Evolutionary conservation across 2,797 vertebrate species (phyloP).

Genomic region (Oreonectes daqikongensis): DNA sequence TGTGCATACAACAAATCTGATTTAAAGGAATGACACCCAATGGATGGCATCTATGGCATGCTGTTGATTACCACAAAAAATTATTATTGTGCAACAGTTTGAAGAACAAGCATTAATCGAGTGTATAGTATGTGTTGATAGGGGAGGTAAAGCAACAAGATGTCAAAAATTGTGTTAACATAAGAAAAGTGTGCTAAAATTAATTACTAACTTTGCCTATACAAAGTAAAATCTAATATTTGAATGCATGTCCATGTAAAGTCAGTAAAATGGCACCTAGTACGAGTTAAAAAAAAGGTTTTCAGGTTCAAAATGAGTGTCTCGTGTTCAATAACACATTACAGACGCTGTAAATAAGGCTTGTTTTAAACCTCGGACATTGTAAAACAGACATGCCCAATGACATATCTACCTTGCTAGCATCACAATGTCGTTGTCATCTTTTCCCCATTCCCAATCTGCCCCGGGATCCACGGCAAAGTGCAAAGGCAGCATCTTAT

Average conservation of each 20-base stretch:
- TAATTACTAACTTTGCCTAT: too few relatives aligned
- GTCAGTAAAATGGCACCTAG: too few relatives aligned
- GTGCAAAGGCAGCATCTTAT: slow-evolving; percentile 94
- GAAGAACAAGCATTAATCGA: not conserved
- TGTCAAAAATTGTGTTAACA: too few relatives aligned
- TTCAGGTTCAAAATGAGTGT: too few relatives aligned
- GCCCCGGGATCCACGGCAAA: slow-evolving; percentile 95
- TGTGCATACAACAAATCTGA: not conserved
- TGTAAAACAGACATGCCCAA: not conserved
- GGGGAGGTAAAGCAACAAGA: too few relatives aligned
- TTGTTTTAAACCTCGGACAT: not conserved
- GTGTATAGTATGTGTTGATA: not conserved
- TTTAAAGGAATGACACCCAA: not conserved
- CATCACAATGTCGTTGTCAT: slow-evolving; percentile 89
- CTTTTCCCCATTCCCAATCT: slow-evolving; percentile 95
- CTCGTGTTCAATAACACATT: too few relatives aligned
- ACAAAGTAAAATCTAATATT: too few relatives aligned
- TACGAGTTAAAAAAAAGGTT: too few relatives aligned
- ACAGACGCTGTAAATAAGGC: too few relatives aligned
- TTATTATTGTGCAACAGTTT: too few relatives aligned
- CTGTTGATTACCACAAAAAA: not conserved
- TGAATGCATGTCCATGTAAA: too few relatives aligned
- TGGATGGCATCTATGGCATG: not conserved
- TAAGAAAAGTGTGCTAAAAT: too few relatives aligned
- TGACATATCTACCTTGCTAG: slow-evolving; percentile 82